Evolutionary conservation across 1,140 invertebrate species (phyloP).

Genomic region (Aphidius ervi): DNA sequence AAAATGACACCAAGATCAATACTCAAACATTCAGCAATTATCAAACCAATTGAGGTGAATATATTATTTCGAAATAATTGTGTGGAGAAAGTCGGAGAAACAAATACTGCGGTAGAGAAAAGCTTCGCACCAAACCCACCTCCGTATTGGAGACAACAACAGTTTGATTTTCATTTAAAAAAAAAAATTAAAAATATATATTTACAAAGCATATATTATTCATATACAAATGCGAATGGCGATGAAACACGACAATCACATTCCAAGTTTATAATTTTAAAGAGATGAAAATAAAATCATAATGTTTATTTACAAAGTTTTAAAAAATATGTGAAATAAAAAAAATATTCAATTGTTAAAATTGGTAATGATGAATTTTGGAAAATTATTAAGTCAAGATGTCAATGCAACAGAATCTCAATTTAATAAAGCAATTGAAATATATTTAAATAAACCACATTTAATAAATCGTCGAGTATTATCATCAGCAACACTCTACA

Average conservation of each 20-base stretch:
- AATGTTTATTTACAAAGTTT: too few species aligned
- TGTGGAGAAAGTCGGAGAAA: too few species aligned
- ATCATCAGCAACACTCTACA: constrained; percentile 33
- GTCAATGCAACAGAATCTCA: constrained; percentile 24
- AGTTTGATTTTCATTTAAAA: too few species aligned
- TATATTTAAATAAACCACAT: constrained; percentile 46
- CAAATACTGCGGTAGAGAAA: too few species aligned
- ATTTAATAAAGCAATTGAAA: constrained; percentile 43
- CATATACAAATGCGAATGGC: neutral
- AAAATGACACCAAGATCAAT: too few species aligned
- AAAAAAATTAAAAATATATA: constrained; percentile 1
- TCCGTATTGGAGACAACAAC: too few species aligned
- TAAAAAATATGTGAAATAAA: too few species aligned
- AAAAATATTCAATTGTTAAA: neutral
- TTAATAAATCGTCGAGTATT: constrained; percentile 48
- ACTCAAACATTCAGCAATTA: too few species aligned
- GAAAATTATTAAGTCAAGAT: constrained; percentile 22
- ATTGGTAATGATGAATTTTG: constrained; percentile 35
- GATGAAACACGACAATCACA: constrained; percentile 1
- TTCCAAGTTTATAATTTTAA: constrained; percentile 14
- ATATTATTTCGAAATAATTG: too few species aligned
- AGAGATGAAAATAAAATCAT: constrained; percentile 8
- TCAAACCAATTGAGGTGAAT: too few species aligned
- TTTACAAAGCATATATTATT: too few species aligned
- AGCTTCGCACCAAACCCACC: too few species aligned